Conservation (phyloP, 2,113 vertebrate genomes). For the Urocitellus parryii region DNA sequence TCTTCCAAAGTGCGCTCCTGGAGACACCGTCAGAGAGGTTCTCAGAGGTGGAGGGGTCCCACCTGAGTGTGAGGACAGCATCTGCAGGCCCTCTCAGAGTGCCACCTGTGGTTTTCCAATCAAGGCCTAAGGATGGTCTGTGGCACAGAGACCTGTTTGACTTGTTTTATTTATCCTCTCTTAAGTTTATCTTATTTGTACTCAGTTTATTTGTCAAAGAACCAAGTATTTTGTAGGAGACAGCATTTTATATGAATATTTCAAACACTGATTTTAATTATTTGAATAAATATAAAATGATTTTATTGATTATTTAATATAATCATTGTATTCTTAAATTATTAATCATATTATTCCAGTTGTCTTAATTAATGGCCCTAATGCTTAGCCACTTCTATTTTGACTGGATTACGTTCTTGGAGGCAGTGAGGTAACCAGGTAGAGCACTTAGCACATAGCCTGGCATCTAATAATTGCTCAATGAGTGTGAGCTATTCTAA, state of each 20-base stretch:
- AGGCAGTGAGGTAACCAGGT: background rate
- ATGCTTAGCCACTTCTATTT: constrained; percentile 15
- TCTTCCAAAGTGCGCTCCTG: background rate
- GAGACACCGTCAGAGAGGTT: no score
- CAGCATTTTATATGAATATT: background rate
- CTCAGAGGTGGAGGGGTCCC: background rate
- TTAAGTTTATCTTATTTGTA: background rate
- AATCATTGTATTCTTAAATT: background rate
- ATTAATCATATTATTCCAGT: background rate
- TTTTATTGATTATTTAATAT: background rate
- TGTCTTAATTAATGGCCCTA: background rate
- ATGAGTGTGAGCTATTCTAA: background rate
- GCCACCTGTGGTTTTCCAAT: background rate
- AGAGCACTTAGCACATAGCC: background rate
- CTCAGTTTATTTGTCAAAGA: background rate
- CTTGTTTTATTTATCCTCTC: background rate
- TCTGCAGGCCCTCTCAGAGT: background rate
- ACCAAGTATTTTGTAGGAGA: background rate
- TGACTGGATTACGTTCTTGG: background rate
- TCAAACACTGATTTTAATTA: background rate
- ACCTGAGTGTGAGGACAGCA: fast-evolving
- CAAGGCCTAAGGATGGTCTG: background rate
- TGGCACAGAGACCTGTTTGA: background rate
- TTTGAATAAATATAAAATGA: background rate
- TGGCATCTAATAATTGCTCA: background rate